A percentile compares a stretch with the other conserved stretches of the same genome.
Conservation (phyloP, 1,140 invertebrate genomes). For the Atta cephalotes region DNA sequence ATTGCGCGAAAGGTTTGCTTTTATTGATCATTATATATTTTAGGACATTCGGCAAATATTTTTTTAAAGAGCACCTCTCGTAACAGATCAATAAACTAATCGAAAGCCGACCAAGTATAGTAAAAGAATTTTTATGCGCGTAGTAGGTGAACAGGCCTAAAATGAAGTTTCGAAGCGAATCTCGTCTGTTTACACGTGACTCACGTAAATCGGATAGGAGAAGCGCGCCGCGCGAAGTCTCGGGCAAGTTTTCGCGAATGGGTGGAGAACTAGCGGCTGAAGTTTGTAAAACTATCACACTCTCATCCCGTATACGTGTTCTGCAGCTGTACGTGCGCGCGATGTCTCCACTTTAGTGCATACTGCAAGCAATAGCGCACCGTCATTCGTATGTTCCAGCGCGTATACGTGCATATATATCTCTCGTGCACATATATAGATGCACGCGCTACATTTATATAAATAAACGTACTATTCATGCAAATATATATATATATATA, state of each 20-base stretch:
- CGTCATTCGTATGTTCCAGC: neutral
- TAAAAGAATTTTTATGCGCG: constrained; percentile 34
- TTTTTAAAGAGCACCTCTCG: constrained; percentile 6
- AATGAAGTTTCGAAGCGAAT: constrained; percentile 41
- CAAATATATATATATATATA: constrained; percentile 4
- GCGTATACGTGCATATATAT: too few species aligned
- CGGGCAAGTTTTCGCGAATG: constrained; percentile 54
- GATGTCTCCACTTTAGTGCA: constrained; percentile 13
- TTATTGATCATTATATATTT: neutral
- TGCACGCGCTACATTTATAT: constrained; percentile 35
- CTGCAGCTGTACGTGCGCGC: constrained; percentile 33
- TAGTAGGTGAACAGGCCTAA: constrained; percentile 29
- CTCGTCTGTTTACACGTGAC: constrained; percentile 62
- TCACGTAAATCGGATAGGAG: constrained; percentile 59
- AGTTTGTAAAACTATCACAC: constrained; percentile 64
- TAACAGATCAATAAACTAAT: neutral
- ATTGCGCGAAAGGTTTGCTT: neutral
- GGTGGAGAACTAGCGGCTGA: constrained; percentile 31
- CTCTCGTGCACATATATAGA: neutral
- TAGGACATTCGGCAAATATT: neutral
- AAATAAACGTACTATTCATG: constrained; percentile 56
- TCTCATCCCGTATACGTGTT: constrained; percentile 44
- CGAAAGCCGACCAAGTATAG: neutral
- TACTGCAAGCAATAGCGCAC: constrained; percentile 4
- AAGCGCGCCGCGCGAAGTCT: constrained; percentile 53